Evolutionary conservation across 23 tunicate genomes (phyloP), one percentile per base, ranked within the genome.

Genomic region (Phallusia fumigata): DNA sequence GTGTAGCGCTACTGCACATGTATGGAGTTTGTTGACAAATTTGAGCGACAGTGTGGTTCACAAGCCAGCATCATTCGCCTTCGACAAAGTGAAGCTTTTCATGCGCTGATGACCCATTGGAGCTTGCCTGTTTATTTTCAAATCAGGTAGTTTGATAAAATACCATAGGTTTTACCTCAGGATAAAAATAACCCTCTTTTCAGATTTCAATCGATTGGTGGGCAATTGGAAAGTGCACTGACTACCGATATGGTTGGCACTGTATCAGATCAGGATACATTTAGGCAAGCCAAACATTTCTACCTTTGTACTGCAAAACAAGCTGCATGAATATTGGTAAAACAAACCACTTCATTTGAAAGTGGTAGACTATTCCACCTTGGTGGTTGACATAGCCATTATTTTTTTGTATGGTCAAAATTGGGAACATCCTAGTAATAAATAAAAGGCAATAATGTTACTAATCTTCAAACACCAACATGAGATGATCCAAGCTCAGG

Each of bases 51-150:
- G 50, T 94, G 98, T 75, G 98, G 98, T n/a, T 94, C 98, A 12
- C 98, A 94, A 76, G 94, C 94, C 12, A 89, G 94, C 82, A 88
- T 94, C 44, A 52, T 50, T 18, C 79, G 90, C 52, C 86, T 94
- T 18, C 86, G 98, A 31, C 86, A 83, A 33, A 89, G 98, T 83
- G 94, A 88, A 44, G 79, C 89, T 16, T 94, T 73, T 51, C 81
- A 86, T 64, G 50, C 79, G 0, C 64, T 89, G 35, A 76, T 83
- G 72, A 76, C 90, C 19, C 93, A 94, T 65, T 94, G 98, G 98
- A 94, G 94, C 32, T 76, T 94, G 53, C 98, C 98, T 15, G 91
- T 94, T n/a, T 94, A 94, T 73, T 94, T 94, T 77, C 98, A 94
- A 80, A 89, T 94, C 75, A 85, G 98, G 94, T 84, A 58, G 5